phyloP scores from a whole-genome alignment of 2,888 invertebrate genomes.

The Himalopsyche kuldschensis region DNA sequence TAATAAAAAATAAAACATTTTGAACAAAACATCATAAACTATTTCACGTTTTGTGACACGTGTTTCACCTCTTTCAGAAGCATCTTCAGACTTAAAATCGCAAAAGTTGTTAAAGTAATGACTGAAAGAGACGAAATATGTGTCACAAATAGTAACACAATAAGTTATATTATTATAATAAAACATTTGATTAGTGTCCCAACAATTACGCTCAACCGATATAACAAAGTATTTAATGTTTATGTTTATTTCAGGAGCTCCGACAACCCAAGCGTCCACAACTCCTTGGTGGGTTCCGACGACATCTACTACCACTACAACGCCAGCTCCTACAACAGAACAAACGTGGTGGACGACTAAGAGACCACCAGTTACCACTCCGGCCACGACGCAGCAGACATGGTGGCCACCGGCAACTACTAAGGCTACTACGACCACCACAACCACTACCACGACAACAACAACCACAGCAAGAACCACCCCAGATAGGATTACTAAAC shows the following conservation, averaged over 20 bases:
- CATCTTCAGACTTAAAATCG: too few species aligned
- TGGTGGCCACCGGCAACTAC: conserved; percentile 51
- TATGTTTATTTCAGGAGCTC: neutral
- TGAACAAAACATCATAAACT: too few species aligned
- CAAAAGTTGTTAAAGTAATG: too few species aligned
- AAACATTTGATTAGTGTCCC: too few species aligned
- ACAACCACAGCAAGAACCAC: conserved; percentile 43
- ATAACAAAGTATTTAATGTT: too few species aligned
- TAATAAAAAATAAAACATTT: too few species aligned
- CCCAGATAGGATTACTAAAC: conserved; percentile 42
- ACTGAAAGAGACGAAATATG: too few species aligned
- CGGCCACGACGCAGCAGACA: conserved; percentile 51
- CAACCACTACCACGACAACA: conserved; percentile 41
- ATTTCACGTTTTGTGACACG: too few species aligned
- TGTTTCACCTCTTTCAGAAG: too few species aligned
- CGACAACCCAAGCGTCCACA: conserved; percentile 33
- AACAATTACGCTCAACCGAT: too few species aligned
- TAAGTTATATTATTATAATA: too few species aligned
- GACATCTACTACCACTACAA: conserved; percentile 43
- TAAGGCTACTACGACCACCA: conserved; percentile 27
- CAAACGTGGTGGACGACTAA: conserved; percentile 42
- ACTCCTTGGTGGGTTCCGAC: conserved; percentile 26
- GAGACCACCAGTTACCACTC: conserved; percentile 39
- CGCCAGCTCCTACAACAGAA: conserved; percentile 46
- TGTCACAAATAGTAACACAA: too few species aligned